Evolutionary conservation across 1,140 invertebrate genomes (phyloP).

Genomic region (Pinna nobilis): DNA sequence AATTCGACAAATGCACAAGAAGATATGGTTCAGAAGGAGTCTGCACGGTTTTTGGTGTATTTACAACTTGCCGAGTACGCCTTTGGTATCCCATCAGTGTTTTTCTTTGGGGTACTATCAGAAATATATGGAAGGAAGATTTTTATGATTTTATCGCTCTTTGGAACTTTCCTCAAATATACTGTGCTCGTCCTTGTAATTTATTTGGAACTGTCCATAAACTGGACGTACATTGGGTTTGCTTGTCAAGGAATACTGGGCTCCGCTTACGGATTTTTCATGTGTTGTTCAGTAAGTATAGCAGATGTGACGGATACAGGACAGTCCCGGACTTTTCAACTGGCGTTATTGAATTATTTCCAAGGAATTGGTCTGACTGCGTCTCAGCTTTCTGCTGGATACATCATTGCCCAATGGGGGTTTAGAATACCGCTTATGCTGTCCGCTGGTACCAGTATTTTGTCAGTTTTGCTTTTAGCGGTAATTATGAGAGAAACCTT

Average conservation of each 20-base stretch:
- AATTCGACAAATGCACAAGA: no score
- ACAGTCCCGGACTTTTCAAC: background rate
- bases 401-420: background rate
- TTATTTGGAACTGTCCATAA: background rate
- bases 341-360: background rate
- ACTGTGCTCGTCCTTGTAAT: background rate
- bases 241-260: background rate
- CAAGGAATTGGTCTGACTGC: background rate
- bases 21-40: background rate
- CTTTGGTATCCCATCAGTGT: background rate
- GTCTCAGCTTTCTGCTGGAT: background rate
- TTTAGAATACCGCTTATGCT: background rate
- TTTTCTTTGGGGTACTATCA: background rate
- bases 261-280: background rate
- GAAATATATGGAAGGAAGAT: conserved; percentile 5
- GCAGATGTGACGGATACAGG: conserved; percentile 1
- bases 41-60: background rate
- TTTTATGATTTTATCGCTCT: background rate
- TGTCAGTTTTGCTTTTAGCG: background rate
- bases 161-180: conserved; percentile 4
- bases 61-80: background rate
- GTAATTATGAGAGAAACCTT: conserved; percentile 7
- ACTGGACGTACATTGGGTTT: background rate
- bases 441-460: background rate
- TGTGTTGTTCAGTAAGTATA: background rate